phyloP scores from a whole-genome alignment of 2,797 vertebrate genomes.

The Pogoniulus pusillus region DNA sequence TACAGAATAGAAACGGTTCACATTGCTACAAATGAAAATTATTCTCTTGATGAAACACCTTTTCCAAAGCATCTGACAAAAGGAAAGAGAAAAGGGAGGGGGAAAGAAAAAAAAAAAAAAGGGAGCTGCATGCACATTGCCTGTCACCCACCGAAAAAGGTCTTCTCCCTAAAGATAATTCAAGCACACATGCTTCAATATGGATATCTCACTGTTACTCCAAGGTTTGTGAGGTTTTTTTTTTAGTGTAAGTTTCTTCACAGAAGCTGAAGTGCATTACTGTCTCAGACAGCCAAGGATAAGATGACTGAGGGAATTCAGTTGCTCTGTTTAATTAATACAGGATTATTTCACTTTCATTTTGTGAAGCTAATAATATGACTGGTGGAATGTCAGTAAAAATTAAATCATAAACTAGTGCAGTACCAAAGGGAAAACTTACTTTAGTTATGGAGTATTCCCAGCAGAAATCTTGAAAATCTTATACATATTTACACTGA shows the following conservation, averaged over 20 bases:
- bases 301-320: conserved; percentile 76
- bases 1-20: conserved; percentile 42
- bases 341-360: conserved; percentile 82
- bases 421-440: conserved; percentile 74
- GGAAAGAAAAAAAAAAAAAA: neutral
- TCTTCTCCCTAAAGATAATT: conserved; percentile 46
- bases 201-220: conserved; percentile 14
- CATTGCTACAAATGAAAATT: conserved; percentile 52
- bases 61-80: conserved; percentile 56
- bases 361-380: conserved; percentile 81
- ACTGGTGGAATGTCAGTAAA: conserved; percentile 80
- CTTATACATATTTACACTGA: conserved; percentile 69
- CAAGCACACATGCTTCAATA: conserved; percentile 15
- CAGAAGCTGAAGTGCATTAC: conserved; percentile 52
- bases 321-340: conserved; percentile 83
- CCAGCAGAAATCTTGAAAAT: conserved; percentile 74
- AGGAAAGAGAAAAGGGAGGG: neutral
- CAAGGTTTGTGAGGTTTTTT: neutral
- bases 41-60: conserved; percentile 55
- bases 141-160: conserved; percentile 27
- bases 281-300: conserved; percentile 71
- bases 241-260: conserved; percentile 55
- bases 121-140: fast-evolving
- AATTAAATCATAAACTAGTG: conserved; percentile 82
- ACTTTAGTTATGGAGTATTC: conserved; percentile 71